Evolutionary conservation across 2,797 vertebrate genomes (phyloP), one percentile per base, ranked within the genome.

Genomic region (Choloepus didactylus): DNA sequence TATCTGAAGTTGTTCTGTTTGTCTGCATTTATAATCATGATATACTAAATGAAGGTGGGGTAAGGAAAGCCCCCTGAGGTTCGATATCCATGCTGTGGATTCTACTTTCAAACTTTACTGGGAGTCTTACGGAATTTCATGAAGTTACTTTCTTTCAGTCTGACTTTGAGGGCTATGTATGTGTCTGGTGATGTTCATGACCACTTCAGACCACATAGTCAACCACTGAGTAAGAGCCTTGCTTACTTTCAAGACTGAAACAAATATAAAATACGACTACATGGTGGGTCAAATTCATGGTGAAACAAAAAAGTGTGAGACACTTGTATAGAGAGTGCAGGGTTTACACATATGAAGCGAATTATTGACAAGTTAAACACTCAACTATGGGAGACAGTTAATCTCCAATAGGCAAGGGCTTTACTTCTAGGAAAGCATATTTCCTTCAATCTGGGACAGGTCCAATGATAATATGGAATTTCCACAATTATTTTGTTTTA

Each of bases 401-500:
- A 59, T 76, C 82, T 91, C 70, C 49, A 96, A 25, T 29, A 77
- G 92, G 91, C 72, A 89, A 80, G 41, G 82, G 15, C 51, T 94
- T 89, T 93, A 97, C 70, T 97, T 96, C 92, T 95, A 97, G 96
- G 95, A 97, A 96, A 97, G 89, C 72, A 92, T 56, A 92, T 92
- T 97, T 97, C 70, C 86, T 95, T 94, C 83, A 80, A 23, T 96
- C 95, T 97, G 96, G 92, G 95, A 87, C 8, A 72, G 21, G 59
- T 93, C 96, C 95, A 97, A 97, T 91, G 89, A 97, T 38, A 97
- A 97, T 95, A 97, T 79, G 91, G 89, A 95, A 95, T 97, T 95
- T 93, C 89, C 96, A 94, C 77, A 91, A 96, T 97, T 96, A 97
- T 93, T 97, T 95, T 97, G 96, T 92, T 97, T 97, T 80, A 81